Evolutionary conservation across 2,113 vertebrate genomes (phyloP).

Genomic region (Nipponia nippon): DNA sequence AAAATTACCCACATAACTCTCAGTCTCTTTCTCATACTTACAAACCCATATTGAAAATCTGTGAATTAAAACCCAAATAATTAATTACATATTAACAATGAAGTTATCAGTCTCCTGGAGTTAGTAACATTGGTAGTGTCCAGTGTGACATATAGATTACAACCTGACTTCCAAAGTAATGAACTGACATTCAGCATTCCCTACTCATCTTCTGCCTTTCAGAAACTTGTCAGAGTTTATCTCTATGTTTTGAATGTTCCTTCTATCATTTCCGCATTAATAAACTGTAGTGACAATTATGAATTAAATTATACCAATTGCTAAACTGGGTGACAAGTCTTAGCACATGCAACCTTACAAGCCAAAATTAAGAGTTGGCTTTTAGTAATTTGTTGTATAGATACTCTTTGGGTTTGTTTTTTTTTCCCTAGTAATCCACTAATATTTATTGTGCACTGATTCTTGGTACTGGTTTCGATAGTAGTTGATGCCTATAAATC

Average conservation of each 20-base stretch:
- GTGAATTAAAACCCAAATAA: background rate
- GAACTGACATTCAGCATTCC: background rate
- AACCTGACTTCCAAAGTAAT: background rate
- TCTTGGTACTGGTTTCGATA: background rate
- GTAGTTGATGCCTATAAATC: background rate
- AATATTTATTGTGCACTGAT: background rate
- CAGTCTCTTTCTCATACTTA: background rate
- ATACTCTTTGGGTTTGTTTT: background rate
- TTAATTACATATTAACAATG: background rate
- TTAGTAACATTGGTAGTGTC: background rate
- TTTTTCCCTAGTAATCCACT: background rate
- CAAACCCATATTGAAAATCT: background rate
- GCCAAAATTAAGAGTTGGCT: background rate
- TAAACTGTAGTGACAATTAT: background rate
- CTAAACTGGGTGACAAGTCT: background rate
- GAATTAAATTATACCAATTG: background rate
- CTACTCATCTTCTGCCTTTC: background rate
- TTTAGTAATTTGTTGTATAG: background rate
- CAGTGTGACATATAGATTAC: background rate
- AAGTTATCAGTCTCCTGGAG: background rate
- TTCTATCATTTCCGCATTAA: background rate
- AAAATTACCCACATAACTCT: background rate
- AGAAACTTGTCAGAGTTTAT: background rate
- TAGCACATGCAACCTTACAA: background rate
- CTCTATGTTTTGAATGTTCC: background rate